Evolutionary conservation across 1,140 invertebrate species (phyloP), one percentile per base, ranked within the genome.

Genomic region (Chlorops oryzae): DNA sequence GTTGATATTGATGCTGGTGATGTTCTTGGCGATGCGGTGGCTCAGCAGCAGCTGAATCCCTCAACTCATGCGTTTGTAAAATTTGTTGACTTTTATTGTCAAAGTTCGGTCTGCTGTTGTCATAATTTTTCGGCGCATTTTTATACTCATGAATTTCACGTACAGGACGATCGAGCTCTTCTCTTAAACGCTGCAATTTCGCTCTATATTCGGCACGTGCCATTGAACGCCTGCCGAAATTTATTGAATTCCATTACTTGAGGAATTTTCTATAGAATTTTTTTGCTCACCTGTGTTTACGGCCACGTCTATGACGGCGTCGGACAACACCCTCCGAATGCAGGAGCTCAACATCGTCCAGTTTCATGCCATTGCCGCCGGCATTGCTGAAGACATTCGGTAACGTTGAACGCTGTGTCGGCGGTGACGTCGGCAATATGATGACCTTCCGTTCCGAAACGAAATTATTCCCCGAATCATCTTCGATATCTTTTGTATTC

Each of bases 401-500:
- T 40, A 65, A 47, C 5, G 68, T 72, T 4, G 69, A 66, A 34
- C 69, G 56, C 7, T 62, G 66, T n/a, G 62, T 58, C 15, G 69
- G 69, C 51, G 65, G 10, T 6, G 69, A 64, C 18, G 69, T 71
- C 10, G 69, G 65, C 44, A 67, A 37, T 34, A 71, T 69, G 2
- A 56, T 52, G 10, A 59, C 52, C 5, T 65, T 51, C 2, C 61
- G 55, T 17, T 61, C 57, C 3, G 62, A 50, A 24, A 72, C 65
- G 52, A 72, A 71, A 47, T 72, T 70, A 40, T 70, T 68, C 10
- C 69, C 69, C 22, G 62, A 65, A 58, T 72, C 65, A 37, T 59
- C 59, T 54, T 68, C 67, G 24, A 72, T 72, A 46, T 72, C 69
- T 57, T 72, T 72, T 27, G 71, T 72, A 41, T 72, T 63, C 23